Percentiles rank a stretch among this genome's conserved stretches.
These are phyloP conservation scores for Chesias legatella DNA, from an alignment of 2,888 invertebrate genomes.

Conservation along the genomic window DNA sequence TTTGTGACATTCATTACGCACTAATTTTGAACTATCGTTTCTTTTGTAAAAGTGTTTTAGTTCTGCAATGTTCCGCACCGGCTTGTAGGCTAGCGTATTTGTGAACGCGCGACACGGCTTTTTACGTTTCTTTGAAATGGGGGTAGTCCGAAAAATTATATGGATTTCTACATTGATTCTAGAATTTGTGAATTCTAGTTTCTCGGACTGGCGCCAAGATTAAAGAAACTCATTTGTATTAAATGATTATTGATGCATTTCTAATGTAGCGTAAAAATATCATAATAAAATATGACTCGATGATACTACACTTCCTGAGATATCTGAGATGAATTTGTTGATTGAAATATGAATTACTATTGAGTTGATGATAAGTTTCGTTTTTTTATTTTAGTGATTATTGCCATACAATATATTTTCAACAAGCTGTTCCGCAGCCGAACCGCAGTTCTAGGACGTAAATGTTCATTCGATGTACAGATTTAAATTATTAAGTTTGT, in stretches of 20 bases:
- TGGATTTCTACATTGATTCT: too few relatives aligned
- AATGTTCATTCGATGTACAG: conserved; percentile 66
- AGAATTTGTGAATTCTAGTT: too few relatives aligned
- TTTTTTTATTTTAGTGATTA: conserved; percentile 39
- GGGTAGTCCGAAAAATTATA: conserved; percentile 26
- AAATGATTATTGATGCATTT: conserved; percentile 26
- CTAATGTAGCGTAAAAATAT: conserved; percentile 14
- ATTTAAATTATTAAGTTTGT: conserved; percentile 71
- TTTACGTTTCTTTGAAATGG: conserved; percentile 33
- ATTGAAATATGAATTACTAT: conserved; percentile 11
- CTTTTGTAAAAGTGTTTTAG: conserved; percentile 51
- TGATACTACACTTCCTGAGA: conserved; percentile 24
- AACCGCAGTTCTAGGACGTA: conserved; percentile 47
- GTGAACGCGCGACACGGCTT: conserved; percentile 41
- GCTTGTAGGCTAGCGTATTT: conserved; percentile 68
- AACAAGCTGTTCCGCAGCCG: conserved; percentile 51
- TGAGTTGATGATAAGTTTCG: conserved; percentile 24
- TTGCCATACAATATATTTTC: conserved; percentile 57
- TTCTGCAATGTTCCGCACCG: conserved; percentile 62
- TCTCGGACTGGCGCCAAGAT: conserved; percentile 29
- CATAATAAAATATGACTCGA: conserved; percentile 6
- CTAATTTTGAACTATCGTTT: conserved; percentile 51
- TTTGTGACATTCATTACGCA: conserved; percentile 59
- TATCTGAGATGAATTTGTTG: conserved; percentile 25
- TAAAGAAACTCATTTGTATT: conserved; percentile 2